A percentile compares a stretch with the other conserved stretches of the same genome.
Evolutionary conservation across 2,888 invertebrate genomes (phyloP).

Genomic region (Agrotis puta): DNA sequence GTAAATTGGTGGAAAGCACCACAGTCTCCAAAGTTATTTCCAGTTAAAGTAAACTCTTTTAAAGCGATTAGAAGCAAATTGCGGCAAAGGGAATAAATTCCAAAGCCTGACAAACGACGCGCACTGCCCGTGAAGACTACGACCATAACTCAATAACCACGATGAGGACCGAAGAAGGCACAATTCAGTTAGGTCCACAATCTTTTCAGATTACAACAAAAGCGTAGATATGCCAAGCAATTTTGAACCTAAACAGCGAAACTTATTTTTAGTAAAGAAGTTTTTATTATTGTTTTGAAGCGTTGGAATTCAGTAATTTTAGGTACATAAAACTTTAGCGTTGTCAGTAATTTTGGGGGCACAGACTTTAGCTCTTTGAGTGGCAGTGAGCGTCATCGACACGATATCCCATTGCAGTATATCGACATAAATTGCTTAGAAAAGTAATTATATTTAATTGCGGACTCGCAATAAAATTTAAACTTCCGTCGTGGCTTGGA

Average conservation of each 20-base stretch:
- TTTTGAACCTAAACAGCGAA: not conserved
- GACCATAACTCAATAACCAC: conserved; percentile 56
- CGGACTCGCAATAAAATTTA: too few species aligned
- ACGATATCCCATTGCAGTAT: too few species aligned
- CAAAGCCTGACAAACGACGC: conserved; percentile 42
- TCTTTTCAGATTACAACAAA: conserved; percentile 8
- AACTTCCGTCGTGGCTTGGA: too few species aligned
- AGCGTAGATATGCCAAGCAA: not conserved
- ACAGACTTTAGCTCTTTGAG: too few species aligned
- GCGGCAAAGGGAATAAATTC: conserved; percentile 44
- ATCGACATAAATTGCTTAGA: too few species aligned
- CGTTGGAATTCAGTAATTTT: too few species aligned
- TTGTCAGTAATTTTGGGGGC: too few species aligned
- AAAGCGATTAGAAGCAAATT: conserved; percentile 60
- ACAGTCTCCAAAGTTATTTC: conserved; percentile 45
- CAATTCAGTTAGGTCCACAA: conserved; percentile 26
- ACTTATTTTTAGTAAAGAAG: not conserved
- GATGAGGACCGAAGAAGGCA: conserved; percentile 20
- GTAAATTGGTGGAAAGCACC: conserved; percentile 9
- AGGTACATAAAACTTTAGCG: too few species aligned
- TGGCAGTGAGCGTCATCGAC: too few species aligned
- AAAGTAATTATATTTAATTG: too few species aligned
- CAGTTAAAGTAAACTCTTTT: conserved; percentile 52
- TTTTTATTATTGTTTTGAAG: not conserved
- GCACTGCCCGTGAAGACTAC: conserved; percentile 1